Conservation (phyloP, 2,888 invertebrate species). For the Euplexia lucipara region DNA sequence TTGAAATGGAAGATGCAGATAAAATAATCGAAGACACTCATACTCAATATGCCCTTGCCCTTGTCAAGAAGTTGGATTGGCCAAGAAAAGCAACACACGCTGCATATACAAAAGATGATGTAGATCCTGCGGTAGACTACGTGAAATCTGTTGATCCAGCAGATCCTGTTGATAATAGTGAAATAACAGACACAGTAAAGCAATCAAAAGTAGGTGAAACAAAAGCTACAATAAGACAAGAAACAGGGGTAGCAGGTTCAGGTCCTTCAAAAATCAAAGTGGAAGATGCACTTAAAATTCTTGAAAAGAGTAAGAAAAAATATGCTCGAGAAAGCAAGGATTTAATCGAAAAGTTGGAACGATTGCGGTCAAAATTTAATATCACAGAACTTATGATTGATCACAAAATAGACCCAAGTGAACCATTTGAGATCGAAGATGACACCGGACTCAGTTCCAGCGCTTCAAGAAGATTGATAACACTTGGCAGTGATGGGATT, state of each 20-base stretch:
- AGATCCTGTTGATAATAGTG: no score
- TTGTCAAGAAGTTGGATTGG: no score
- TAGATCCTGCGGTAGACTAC: no score
- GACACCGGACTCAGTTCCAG: neutral
- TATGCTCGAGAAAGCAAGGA: neutral
- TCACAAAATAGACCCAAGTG: slow-evolving; percentile 17
- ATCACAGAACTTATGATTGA: slow-evolving; percentile 19
- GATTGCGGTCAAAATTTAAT: slow-evolving; percentile 22
- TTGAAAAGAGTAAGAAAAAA: slow-evolving; percentile 9
- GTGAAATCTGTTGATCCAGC: no score
- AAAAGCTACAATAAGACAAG: neutral
- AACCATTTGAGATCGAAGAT: neutral
- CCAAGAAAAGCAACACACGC: no score
- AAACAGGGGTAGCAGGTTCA: neutral
- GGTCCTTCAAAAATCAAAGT: slow-evolving; percentile 15
- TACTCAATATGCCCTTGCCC: no score
- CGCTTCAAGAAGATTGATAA: neutral
- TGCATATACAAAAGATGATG: no score
- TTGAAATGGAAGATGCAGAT: no score
- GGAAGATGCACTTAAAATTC: slow-evolving; percentile 19
- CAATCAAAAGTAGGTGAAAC: neutral
- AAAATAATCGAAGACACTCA: no score
- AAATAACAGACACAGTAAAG: no score
- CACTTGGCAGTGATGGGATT: neutral
- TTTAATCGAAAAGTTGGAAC: slow-evolving; percentile 1